A percentile compares a stretch with the other conserved stretches of the same genome.
Conservation (phyloP, 2,888 invertebrate species). For the Acanthosoma haemorrhoidale region DNA sequence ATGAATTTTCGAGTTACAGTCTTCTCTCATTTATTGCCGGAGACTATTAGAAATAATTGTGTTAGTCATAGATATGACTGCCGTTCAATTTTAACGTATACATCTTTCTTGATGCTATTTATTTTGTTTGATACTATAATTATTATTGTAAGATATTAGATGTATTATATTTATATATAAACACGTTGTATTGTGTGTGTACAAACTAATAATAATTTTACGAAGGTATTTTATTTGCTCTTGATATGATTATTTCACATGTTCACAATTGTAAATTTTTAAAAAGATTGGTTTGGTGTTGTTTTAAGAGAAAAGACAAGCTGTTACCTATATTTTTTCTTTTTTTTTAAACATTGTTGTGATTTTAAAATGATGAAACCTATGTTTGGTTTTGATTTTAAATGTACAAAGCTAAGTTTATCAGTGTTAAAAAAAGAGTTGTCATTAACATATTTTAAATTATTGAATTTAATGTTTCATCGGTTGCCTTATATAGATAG, state of each 20-base stretch:
- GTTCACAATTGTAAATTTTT: slow-evolving; percentile 4
- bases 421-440: neutral
- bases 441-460: slow-evolving; percentile 3
- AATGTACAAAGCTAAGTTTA: slow-evolving; percentile 13
- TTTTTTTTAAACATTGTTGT: neutral
- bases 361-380: slow-evolving; percentile 11
- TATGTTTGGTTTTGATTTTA: slow-evolving; percentile 7
- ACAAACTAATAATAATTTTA: slow-evolving; percentile 28
- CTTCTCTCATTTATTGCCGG: slow-evolving; percentile 8
- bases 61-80: slow-evolving; percentile 20
- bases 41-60: slow-evolving; percentile 6
- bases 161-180: slow-evolving; percentile 26
- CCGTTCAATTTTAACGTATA: slow-evolving; percentile 9
- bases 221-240: slow-evolving; percentile 17
- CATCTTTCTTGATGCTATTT: slow-evolving; percentile 12
- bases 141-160: slow-evolving; percentile 27
- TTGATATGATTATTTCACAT: neutral
- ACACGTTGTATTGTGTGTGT: slow-evolving; percentile 17
- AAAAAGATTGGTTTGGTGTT: slow-evolving; percentile 20
- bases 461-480: slow-evolving; percentile 16
- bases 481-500: slow-evolving; percentile 16
- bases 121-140: slow-evolving; percentile 15
- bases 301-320: slow-evolving; percentile 5
- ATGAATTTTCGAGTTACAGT: neutral
- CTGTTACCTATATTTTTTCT: slow-evolving; percentile 10